phyloP scores from a whole-genome alignment of 2,113 vertebrate genomes.

The Menura novaehollandiae region DNA sequence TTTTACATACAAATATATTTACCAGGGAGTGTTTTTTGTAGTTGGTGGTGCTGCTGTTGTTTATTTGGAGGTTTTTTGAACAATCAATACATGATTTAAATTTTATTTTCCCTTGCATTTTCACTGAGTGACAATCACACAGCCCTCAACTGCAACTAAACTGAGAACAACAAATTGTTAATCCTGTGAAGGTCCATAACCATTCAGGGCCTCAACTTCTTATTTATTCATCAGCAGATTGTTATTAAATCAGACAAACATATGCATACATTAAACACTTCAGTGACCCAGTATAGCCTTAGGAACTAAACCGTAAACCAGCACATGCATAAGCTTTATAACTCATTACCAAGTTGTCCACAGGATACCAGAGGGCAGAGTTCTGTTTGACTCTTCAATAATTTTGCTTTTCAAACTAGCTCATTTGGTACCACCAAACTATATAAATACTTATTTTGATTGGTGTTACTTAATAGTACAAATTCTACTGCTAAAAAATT shows the following conservation, averaged over 20 bases:
- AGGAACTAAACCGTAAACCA: neutral
- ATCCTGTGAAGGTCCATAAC: neutral
- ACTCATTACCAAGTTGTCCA: neutral
- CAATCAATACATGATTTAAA: neutral
- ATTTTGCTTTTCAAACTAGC: neutral
- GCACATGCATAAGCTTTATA: neutral
- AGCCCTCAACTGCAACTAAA: neutral
- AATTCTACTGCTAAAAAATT: neutral
- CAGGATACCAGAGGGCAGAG: neutral
- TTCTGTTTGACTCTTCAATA: neutral
- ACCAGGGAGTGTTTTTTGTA: neutral
- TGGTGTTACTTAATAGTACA: neutral
- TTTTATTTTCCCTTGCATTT: neutral
- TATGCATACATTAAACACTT: neutral
- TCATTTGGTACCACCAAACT: neutral
- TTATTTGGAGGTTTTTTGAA: neutral
- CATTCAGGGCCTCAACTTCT: neutral
- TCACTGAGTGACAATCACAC: neutral
- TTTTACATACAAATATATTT: neutral
- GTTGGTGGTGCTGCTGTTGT: neutral
- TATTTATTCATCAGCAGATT: constrained; percentile 2
- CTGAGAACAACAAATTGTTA: neutral
- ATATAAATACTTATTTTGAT: neutral
- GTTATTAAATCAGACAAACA: constrained; percentile 27
- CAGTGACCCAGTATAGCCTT: neutral